Evolutionary conservation across 2,888 invertebrate genomes (phyloP), one percentile per base, ranked within the genome.

Genomic region (Tillus elongatus): DNA sequence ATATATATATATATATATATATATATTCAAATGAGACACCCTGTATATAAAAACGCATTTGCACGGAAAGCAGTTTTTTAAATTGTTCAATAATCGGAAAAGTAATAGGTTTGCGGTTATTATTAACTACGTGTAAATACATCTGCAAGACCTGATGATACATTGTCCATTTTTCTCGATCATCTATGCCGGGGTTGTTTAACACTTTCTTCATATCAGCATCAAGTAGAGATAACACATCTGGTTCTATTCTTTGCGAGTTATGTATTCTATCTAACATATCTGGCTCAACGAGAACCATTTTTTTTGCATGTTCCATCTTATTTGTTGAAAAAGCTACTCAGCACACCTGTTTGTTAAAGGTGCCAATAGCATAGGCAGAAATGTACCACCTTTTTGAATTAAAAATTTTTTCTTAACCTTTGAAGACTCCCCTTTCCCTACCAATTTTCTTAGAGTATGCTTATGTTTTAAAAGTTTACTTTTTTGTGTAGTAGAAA

Each of bases 291-390:
- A 40, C 32, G 14, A 40, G 16, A 2, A 36, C 10, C 29, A 36
- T 36, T 30, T 40, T n/a, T 40, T 33, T 32, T 27, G 40, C n/a
- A 32, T 36, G 36, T 10, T 36, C 36, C 36, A 40, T 36, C 12
- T 16, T 39, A 35, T 16, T 32, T 36, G 26, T 31, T 40, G 8
- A 40, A 27, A 11, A 40, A 40, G 19, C 16, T 26, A 28, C 36
- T 19, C 3, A 40, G 11, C 11, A 40, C 35, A 2, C 39, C 36
- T n/a, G 35, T 24, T 30, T 36, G 9, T n/a, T 13, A 35, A 2
- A 10, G 36, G 32, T 4, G 31, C 36, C 12, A 36, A 27, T 3
- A 30, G 24, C n/a, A 36, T 16, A 4, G 36, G 33, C 15, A 33
- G 14, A 3, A 36, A 30, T 3, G 35, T 35, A n/a, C 35, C 30